phyloP scores from a whole-genome alignment of 37 sponge, comb jelly and placozoan genomes.

The Aplysina aerophoba region DNA sequence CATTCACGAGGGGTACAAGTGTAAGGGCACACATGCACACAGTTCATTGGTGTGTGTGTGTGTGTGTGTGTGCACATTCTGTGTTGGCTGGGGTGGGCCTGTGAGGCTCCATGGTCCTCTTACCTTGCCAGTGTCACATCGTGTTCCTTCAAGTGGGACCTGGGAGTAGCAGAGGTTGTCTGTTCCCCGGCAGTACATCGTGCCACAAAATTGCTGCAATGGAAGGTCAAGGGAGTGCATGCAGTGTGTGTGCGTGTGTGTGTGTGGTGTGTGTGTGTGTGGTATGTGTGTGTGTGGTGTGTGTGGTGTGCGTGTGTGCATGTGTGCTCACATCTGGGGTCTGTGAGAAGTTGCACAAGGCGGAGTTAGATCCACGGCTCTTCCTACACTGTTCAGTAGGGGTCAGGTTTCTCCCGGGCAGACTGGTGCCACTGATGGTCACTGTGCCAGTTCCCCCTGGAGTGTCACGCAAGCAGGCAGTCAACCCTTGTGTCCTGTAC shows the following conservation, averaged over 20 bases:
- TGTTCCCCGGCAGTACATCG: background rate
- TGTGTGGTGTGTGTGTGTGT: too few relatives aligned
- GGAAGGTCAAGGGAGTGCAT: background rate
- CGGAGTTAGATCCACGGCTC: slow-evolving; percentile 4
- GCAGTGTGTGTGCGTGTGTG: too few relatives aligned
- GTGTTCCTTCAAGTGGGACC: background rate
- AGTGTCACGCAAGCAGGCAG: background rate
- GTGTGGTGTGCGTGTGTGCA: too few relatives aligned
- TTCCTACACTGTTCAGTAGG: slow-evolving; percentile 29
- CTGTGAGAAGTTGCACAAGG: background rate
- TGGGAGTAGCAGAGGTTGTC: background rate
- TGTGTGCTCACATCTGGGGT: background rate
- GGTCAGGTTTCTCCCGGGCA: background rate
- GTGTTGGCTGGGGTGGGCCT: background rate
- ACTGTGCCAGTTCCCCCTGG: background rate
- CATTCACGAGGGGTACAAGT: background rate
- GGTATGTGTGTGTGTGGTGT: too few relatives aligned
- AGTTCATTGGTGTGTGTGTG: slow-evolving; percentile 27
- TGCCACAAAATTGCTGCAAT: background rate
- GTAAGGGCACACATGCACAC: background rate
- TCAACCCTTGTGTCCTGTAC: background rate
- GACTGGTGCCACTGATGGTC: background rate
- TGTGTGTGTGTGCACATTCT: slow-evolving; percentile 16
- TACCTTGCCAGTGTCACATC: background rate
- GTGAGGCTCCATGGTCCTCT: too few relatives aligned